Evolutionary conservation across 2,113 vertebrate species (phyloP).

Genomic region (Apus apus): DNA sequence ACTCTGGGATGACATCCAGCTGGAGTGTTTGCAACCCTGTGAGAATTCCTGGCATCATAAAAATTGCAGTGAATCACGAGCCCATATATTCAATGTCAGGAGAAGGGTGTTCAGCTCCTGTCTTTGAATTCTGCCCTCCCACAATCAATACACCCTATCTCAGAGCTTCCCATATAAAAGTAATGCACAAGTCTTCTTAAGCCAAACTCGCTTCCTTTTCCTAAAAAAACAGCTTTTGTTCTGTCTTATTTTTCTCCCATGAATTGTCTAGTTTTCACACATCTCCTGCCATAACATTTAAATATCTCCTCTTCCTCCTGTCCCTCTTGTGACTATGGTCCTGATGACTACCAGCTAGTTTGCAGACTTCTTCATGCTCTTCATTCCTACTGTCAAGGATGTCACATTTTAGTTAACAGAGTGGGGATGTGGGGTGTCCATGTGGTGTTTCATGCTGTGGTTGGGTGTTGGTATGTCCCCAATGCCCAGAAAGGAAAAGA

Average conservation of each 20-base stretch:
- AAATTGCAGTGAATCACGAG: background rate
- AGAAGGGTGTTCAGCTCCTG: background rate
- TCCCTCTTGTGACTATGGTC: too few species aligned
- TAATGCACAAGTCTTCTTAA: background rate
- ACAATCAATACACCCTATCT: background rate
- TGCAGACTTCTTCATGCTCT: background rate
- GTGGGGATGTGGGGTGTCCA: too few species aligned
- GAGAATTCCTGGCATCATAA: background rate
- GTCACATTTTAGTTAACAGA: background rate
- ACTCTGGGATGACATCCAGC: background rate
- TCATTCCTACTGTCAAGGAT: background rate
- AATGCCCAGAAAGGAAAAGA: background rate
- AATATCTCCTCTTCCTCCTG: background rate
- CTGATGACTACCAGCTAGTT: too few species aligned
- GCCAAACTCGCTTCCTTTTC: background rate
- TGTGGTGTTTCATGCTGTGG: too few species aligned
- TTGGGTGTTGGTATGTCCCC: background rate
- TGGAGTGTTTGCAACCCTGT: background rate
- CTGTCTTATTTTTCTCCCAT: background rate
- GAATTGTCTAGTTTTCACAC: background rate
- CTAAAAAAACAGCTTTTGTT: background rate
- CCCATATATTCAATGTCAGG: background rate
- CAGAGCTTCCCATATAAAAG: background rate
- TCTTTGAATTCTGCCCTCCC: background rate
- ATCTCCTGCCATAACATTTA: background rate